These are phyloP conservation scores for Geopemphigus sp. DNA, from an alignment of 1,140 invertebrate species.

Conservation along the genomic window DNA sequence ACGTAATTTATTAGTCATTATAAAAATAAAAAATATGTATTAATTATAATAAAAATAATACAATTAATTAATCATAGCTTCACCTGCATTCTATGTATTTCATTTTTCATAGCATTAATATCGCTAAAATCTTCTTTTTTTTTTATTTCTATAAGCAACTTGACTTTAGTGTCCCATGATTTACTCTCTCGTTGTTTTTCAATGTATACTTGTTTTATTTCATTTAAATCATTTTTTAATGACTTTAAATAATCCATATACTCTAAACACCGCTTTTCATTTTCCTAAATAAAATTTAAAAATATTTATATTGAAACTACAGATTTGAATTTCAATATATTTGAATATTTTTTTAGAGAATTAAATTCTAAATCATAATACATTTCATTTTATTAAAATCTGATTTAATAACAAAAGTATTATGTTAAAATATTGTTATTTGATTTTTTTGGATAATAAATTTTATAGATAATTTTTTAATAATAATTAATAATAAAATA, in stretches of 20 bases:
- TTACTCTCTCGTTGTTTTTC: slow-evolving; percentile 67
- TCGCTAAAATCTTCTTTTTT: slow-evolving; percentile 66
- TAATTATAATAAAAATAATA: background rate
- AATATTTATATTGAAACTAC: too few relatives aligned
- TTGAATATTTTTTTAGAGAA: too few relatives aligned
- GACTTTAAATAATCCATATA: background rate
- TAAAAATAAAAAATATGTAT: background rate
- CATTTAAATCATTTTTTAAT: slow-evolving; percentile 44
- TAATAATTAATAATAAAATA: slow-evolving; percentile 60
- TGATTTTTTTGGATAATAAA: too few relatives aligned
- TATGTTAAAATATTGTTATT: too few relatives aligned
- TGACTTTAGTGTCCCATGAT: slow-evolving; percentile 76
- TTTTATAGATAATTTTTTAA: too few relatives aligned
- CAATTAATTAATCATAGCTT: background rate
- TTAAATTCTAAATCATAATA: too few relatives aligned
- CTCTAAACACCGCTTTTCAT: slow-evolving; percentile 8
- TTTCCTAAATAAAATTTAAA: slow-evolving; percentile 56
- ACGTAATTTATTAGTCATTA: background rate
- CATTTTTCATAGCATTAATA: slow-evolving; percentile 70
- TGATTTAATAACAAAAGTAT: too few relatives aligned
- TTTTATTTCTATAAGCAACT: slow-evolving; percentile 68
- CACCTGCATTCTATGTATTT: slow-evolving; percentile 81
- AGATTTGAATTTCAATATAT: too few relatives aligned
- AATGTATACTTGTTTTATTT: slow-evolving; percentile 63
- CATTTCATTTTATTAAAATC: too few relatives aligned